Percentiles rank a stretch among this genome's conserved stretches.
Conservation (phyloP, 2,888 invertebrate genomes). For the Oscheius onirici region DNA sequence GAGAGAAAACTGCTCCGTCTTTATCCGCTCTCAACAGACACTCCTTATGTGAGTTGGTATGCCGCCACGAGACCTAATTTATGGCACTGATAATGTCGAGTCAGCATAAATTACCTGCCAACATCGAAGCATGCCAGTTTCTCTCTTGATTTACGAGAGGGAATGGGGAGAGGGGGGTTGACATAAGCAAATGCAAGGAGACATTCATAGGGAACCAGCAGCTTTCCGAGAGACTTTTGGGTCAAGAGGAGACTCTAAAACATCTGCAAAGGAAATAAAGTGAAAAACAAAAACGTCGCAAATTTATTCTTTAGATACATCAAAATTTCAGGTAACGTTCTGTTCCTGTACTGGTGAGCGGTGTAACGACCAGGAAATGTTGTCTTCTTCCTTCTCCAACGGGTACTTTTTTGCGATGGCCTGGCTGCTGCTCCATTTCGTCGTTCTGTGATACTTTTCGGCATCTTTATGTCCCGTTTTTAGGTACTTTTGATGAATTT, state of each 20-base stretch:
- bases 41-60: constrained; percentile 55
- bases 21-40: constrained; percentile 51
- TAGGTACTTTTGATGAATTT: no score
- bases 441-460: constrained; percentile 25
- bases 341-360: constrained; percentile 62
- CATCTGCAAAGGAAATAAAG: no score
- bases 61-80: no score
- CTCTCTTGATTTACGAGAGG: neutral
- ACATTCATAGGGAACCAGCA: constrained; percentile 23
- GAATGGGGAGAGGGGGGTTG: neutral
- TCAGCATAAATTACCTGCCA: constrained; percentile 24
- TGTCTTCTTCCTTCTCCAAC: constrained; percentile 34
- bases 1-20: constrained; percentile 60
- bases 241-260: neutral
- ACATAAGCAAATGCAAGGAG: constrained; percentile 22
- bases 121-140: neutral
- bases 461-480: no score
- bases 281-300: no score
- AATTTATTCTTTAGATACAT: neutral
- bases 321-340: constrained; percentile 57
- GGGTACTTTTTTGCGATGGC: neutral
- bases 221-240: neutral
- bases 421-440: neutral
- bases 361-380: constrained; percentile 63
- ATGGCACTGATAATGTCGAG: constrained; percentile 30